Evolutionary conservation across 2,113 vertebrate species (phyloP).

Genomic region (Polyodon spathula): DNA sequence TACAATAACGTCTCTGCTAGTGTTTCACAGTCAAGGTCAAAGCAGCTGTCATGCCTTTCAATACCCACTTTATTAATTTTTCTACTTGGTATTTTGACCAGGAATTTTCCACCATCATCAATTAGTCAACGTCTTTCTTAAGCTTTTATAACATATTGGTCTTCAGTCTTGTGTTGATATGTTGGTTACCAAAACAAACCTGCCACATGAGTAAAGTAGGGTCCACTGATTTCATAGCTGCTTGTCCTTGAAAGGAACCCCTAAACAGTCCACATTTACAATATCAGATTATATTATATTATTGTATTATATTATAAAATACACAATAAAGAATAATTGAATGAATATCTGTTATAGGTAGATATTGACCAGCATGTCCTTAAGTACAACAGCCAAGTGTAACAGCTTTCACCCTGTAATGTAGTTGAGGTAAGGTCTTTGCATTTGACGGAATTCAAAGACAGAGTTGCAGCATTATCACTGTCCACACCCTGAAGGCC

Average conservation of each 20-base stretch:
- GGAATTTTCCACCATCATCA: constrained; percentile 50
- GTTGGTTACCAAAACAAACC: constrained; percentile 48
- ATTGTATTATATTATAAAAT: too few relatives aligned
- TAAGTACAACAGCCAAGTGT: too few relatives aligned
- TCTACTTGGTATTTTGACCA: constrained; percentile 49
- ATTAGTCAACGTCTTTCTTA: constrained; percentile 63
- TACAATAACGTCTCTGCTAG: constrained; percentile 53
- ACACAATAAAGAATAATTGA: too few relatives aligned
- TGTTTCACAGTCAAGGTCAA: constrained; percentile 44
- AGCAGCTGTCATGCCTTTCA: constrained; percentile 57
- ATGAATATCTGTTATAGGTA: too few relatives aligned
- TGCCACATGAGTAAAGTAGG: constrained; percentile 37
- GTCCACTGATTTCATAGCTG: constrained; percentile 59
- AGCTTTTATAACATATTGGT: constrained; percentile 29
- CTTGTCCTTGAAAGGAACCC: constrained; percentile 36
- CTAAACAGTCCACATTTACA: too few relatives aligned
- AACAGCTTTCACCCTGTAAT: too few relatives aligned
- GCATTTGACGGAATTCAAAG: too few relatives aligned
- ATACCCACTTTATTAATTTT: constrained; percentile 52
- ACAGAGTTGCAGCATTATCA: too few relatives aligned
- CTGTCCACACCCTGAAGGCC: too few relatives aligned
- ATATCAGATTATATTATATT: too few relatives aligned
- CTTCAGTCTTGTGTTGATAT: constrained; percentile 53
- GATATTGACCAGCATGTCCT: too few relatives aligned
- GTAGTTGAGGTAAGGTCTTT: too few relatives aligned